A percentile compares a stretch with the other conserved stretches of the same genome.
Evolutionary conservation across 2,113 vertebrate genomes (phyloP).

Genomic region (Polypterus senegalus): DNA sequence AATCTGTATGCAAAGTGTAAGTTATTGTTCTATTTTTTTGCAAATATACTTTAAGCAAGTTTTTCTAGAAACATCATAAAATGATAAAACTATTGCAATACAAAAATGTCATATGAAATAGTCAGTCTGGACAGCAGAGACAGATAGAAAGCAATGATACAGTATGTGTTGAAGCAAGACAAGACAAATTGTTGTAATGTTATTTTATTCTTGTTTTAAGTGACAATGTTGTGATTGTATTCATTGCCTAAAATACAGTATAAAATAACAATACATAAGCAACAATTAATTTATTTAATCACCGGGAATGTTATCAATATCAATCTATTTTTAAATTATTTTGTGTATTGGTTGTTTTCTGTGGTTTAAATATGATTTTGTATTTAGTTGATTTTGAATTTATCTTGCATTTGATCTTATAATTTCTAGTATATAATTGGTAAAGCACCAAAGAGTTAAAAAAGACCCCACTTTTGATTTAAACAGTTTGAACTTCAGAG

Average conservation of each 20-base stretch:
- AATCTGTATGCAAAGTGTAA: slow-evolving; percentile 42
- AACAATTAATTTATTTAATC: no score
- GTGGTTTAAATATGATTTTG: background rate
- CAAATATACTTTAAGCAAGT: background rate
- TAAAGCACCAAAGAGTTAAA: no score
- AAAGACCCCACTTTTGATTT: background rate
- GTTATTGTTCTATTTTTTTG: slow-evolving; percentile 4
- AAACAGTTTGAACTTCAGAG: slow-evolving; percentile 23
- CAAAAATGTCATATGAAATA: background rate
- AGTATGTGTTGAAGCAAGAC: no score
- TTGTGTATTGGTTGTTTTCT: background rate
- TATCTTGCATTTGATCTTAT: no score
- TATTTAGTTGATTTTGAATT: background rate
- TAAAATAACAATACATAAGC: no score
- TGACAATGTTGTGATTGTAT: background rate
- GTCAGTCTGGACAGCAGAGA: background rate
- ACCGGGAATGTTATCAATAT: background rate
- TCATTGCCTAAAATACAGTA: no score
- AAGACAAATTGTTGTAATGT: no score
- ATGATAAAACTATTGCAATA: background rate
- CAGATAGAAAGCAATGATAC: no score
- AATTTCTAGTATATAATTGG: no score
- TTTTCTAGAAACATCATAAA: background rate
- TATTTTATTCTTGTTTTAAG: background rate
- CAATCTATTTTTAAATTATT: background rate